Percentiles rank a stretch among this genome's conserved stretches.
phyloP scores from a whole-genome alignment of 1,140 invertebrate genomes.

The Papilio glaucus region DNA sequence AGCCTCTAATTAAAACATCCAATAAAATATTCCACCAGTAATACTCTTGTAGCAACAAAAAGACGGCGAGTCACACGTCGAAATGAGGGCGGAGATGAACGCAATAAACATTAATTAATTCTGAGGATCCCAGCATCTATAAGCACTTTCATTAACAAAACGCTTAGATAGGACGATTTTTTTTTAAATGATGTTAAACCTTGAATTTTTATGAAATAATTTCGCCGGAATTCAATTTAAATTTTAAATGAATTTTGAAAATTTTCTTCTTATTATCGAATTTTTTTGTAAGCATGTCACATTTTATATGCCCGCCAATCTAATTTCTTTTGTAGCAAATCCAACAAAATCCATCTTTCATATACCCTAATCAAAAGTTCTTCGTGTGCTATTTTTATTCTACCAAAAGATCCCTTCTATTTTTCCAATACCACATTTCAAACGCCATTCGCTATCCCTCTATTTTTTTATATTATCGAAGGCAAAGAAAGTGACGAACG shows the following conservation, averaged over 20 bases:
- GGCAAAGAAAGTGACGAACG: neutral
- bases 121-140: constrained; percentile 5
- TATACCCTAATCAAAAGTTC: constrained; percentile 10
- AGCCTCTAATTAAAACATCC: neutral
- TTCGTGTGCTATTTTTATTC: neutral
- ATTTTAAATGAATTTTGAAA: neutral
- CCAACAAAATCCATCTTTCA: constrained; percentile 1
- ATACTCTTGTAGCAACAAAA: neutral
- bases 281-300: neutral
- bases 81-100: neutral
- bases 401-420: neutral
- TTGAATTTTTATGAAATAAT: neutral
- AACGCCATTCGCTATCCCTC: neutral
- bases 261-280: neutral
- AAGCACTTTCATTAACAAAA: constrained; percentile 10
- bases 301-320: neutral
- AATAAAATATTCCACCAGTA: constrained; percentile 4
- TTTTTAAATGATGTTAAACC: neutral
- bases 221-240: neutral
- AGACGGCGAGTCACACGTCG: neutral
- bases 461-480: neutral
- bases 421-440: neutral
- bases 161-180: neutral
- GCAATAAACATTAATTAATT: constrained; percentile 17
- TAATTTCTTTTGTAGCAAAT: neutral